phyloP scores from a whole-genome alignment of 2,797 vertebrate genomes.

The Galago senegalensis region DNA sequence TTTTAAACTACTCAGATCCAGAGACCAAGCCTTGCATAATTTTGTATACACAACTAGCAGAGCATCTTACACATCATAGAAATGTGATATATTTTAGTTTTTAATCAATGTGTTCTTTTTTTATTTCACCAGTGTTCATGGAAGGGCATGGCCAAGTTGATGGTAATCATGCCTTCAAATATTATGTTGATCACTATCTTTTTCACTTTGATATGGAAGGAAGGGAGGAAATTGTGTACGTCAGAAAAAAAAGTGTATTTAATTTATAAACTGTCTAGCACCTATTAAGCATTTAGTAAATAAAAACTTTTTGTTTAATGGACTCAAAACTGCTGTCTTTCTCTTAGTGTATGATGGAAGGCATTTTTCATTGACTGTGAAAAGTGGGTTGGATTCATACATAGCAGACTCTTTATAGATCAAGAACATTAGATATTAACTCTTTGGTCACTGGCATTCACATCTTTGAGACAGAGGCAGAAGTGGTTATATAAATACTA shows the following conservation, averaged over 20 bases:
- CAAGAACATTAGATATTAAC: background rate
- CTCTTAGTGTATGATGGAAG: background rate
- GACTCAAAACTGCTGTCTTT: background rate
- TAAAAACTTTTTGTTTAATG: background rate
- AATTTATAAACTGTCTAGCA: background rate
- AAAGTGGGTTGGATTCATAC: background rate
- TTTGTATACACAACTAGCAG: background rate
- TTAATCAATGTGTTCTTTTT: background rate
- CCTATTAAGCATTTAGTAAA: background rate
- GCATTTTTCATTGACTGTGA: background rate
- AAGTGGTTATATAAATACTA: background rate
- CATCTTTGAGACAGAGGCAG: background rate
- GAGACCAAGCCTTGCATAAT: background rate
- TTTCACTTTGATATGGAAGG: background rate
- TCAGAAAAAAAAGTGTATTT: background rate
- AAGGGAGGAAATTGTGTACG: background rate
- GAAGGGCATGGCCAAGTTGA: background rate
- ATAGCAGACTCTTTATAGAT: background rate
- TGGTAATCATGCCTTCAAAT: constrained; percentile 5
- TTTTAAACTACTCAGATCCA: background rate
- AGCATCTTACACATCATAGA: background rate
- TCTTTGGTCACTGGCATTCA: background rate
- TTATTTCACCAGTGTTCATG: background rate
- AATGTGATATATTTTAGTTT: constrained; percentile 11
- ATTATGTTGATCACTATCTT: background rate